A percentile compares a stretch with the other conserved stretches of the same genome.
These are phyloP conservation scores for Branchipolynoe longqiensis DNA, from an alignment of 2,888 invertebrate genomes.

Conservation along the genomic window DNA sequence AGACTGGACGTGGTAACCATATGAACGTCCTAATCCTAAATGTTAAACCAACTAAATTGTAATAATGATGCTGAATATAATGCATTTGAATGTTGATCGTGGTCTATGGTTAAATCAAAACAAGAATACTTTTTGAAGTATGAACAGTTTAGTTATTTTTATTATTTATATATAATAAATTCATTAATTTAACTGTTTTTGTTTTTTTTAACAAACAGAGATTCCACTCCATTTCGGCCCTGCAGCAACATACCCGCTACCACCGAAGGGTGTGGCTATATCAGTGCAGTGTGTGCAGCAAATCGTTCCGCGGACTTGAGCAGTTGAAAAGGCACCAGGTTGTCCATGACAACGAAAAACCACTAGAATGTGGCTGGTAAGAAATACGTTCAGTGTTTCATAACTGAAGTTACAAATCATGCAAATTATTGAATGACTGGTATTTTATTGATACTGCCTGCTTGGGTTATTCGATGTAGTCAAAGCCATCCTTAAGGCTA, in stretches of 20 bases:
- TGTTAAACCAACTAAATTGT: too few species aligned
- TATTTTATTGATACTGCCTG: too few species aligned
- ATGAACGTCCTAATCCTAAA: too few species aligned
- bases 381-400: background rate
- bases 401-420: too few species aligned
- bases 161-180: background rate
- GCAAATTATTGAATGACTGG: too few species aligned
- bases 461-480: too few species aligned
- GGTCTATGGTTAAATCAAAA: too few species aligned
- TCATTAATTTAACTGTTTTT: background rate
- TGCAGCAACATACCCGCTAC: constrained; percentile 26
- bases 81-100: too few species aligned
- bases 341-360: constrained; percentile 17
- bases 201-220: background rate
- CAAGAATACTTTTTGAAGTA: background rate
- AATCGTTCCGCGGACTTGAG: background rate
- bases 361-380: constrained; percentile 19
- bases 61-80: too few species aligned
- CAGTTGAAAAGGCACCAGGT: constrained; percentile 15
- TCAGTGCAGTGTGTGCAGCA: constrained; percentile 33
- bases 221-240: constrained; percentile 27
- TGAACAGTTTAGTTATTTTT: background rate
- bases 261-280: constrained; percentile 9
- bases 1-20: too few species aligned
- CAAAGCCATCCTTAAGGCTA: too few species aligned